Base-by-base conservation (phyloP, 2,888 invertebrate species). In the Eristalinus aeneus region DNA sequence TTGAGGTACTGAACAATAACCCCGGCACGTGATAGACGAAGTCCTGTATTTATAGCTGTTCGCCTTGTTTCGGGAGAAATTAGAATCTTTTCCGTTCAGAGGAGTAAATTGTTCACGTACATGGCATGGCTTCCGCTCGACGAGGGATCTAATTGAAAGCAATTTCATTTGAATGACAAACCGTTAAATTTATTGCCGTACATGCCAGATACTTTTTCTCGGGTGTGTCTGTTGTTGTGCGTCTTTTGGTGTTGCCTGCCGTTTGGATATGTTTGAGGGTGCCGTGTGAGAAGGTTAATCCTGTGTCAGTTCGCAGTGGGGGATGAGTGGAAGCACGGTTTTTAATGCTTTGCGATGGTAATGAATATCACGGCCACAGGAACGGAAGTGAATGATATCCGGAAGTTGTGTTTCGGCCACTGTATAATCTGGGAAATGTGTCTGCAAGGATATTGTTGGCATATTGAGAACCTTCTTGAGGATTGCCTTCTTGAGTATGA, bases 81-180 rank as follows among this genome's bases (percentile, higher is more conserved):
- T 80, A 69, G 69, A 75, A 75, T 80, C 69, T 31, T 69, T 74
- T 73, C 12, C 60, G 46, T 74, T 56, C 67, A 11, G 31, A 64
- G 31, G 32, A 56, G 54, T 74, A 73, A 80, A 80, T 74, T 74
- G 80, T 80, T 64, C 80, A 80, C 80, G 80, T 75, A 69, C 74
- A 58, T 23, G 68, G 22, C 61, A 56, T 53, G 68, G 80, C 74
- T 80, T 80, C 68, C 74, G 64, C 63, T 80, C 68, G 60, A 67
- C 34, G 67, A 61, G 65, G 72, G 67, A 79, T 31, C 72, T 79
- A 72, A 79, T 67, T 79, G 72, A 79, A 72, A 72, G 78, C 78
- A 72, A 79, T 79, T 79, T 73, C 53, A 79, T 79, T 72, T 79
- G 67, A 79, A 79, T 79, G 78, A 72, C 65, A 79, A 67, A 72